A percentile compares a stretch with the other conserved stretches of the same genome.
These are phyloP conservation scores for Gisinianus flammeolus DNA, from an alignment of 2,888 invertebrate species.

Conservation along the genomic window DNA sequence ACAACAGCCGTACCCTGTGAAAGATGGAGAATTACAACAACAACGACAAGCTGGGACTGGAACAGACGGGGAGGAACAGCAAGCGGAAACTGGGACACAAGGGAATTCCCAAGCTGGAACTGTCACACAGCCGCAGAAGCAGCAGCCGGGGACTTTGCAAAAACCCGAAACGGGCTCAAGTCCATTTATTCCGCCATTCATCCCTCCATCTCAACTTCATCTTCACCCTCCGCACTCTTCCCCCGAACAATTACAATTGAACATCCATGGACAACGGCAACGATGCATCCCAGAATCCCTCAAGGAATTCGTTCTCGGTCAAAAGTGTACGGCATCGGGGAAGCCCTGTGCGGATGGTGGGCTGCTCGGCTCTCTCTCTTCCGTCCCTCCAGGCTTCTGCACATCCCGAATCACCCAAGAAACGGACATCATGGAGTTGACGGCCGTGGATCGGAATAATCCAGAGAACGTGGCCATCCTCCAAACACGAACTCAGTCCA, in stretches of 20 bases:
- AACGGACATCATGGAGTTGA: neutral
- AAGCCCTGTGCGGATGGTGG: neutral
- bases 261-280: neutral
- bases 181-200: too few relatives aligned
- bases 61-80: neutral
- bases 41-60: neutral
- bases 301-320: neutral
- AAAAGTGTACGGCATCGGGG: neutral
- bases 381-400: neutral
- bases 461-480: neutral
- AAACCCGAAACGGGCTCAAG: neutral
- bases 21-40: neutral
- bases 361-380: neutral
- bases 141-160: neutral
- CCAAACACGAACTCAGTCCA: neutral
- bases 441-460: neutral
- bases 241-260: neutral
- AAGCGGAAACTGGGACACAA: neutral
- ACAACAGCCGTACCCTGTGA: neutral
- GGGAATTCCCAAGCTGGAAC: neutral
- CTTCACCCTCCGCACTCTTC: neutral
- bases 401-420: neutral
- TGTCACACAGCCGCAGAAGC: neutral
- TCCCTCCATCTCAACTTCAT: neutral
- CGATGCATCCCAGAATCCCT: slow-evolving; percentile 30